Evolutionary conservation across 1,140 invertebrate species (phyloP).

Genomic region (Drosophila bocki): DNA sequence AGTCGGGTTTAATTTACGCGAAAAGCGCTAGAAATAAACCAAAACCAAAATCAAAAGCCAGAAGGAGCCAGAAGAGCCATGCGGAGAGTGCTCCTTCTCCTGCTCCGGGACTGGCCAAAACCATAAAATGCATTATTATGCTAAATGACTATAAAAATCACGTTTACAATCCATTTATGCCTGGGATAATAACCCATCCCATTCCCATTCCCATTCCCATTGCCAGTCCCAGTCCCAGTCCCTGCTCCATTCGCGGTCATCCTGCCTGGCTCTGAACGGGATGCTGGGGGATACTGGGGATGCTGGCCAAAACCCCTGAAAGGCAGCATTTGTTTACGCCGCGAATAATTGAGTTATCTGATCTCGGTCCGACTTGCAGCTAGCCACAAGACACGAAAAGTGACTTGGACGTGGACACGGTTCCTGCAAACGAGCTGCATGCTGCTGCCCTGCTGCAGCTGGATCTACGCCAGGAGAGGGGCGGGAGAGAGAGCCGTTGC

Average conservation of each 20-base stretch:
- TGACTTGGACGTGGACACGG: conserved; percentile 22
- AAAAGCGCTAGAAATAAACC: conserved; percentile 23
- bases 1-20: conserved; percentile 61
- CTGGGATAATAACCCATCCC: conserved; percentile 84
- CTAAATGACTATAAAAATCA: conserved; percentile 85
- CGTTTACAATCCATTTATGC: conserved; percentile 85
- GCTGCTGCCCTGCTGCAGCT: not conserved
- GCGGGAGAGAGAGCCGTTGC: conserved; percentile 4
- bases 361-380: conserved; percentile 62
- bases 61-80: conserved; percentile 3
- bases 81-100: conserved; percentile 7
- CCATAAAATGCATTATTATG: conserved; percentile 85
- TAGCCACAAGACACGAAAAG: conserved; percentile 73
- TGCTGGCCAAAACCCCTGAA: conserved; percentile 65
- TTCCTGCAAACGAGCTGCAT: conserved; percentile 32
- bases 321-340: conserved; percentile 84
- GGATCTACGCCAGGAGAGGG: not conserved
- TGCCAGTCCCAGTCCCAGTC: not conserved
- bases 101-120: conserved; percentile 44
- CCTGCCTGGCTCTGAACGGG: conserved; percentile 1
- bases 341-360: conserved; percentile 85
- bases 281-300: conserved; percentile 12
- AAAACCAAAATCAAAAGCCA: not conserved
- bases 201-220: conserved; percentile 37
- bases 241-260: conserved; percentile 24